Conservation (phyloP, 2,797 vertebrate genomes). For the Characodon lateralis region DNA sequence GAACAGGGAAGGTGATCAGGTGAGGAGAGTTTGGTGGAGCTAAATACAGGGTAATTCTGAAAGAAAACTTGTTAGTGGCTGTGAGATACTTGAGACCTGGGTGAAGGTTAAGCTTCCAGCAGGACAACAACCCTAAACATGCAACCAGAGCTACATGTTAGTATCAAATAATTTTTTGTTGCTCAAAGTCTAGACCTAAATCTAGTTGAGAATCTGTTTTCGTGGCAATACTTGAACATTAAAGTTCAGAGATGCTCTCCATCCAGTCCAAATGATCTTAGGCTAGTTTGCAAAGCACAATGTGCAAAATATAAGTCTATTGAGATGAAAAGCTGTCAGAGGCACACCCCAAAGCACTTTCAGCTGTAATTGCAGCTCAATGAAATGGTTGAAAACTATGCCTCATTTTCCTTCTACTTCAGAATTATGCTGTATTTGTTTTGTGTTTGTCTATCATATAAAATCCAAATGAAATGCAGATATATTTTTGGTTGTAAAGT, state of each 20-base stretch:
- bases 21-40: too few relatives aligned
- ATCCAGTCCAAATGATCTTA: too few relatives aligned
- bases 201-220: background rate
- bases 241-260: background rate
- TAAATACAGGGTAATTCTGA: too few relatives aligned
- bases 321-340: background rate
- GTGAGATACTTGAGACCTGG: too few relatives aligned
- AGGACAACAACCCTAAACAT: too few relatives aligned
- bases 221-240: too few relatives aligned
- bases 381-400: background rate
- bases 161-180: background rate
- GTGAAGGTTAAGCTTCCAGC: too few relatives aligned
- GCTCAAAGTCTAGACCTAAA: background rate
- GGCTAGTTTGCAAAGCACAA: too few relatives aligned
- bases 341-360: background rate
- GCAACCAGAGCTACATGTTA: background rate
- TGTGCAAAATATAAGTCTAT: background rate
- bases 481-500: background rate
- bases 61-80: too few relatives aligned
- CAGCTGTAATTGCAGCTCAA: background rate
- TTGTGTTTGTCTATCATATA: background rate
- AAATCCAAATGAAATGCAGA: background rate
- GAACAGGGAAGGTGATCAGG: too few relatives aligned
- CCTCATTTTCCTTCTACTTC: background rate
- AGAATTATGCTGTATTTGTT: background rate